Percentiles rank a stretch among this genome's conserved stretches.
Conservation (phyloP, 2,888 invertebrate genomes). For the Pogonocherus hispidulus region DNA sequence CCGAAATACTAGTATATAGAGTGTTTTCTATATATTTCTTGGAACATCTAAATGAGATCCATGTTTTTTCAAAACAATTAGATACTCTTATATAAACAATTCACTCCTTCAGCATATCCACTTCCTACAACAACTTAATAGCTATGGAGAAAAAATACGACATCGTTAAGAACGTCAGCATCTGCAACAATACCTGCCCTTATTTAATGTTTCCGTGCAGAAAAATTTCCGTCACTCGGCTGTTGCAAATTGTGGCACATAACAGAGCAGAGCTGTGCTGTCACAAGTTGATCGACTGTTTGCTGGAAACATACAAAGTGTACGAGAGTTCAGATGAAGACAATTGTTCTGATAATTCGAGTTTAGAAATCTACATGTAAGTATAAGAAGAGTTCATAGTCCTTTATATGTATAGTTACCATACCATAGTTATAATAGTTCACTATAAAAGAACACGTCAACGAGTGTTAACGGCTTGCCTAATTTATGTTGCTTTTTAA, state of each 20-base stretch:
- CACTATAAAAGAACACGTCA: too few relatives aligned
- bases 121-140: constrained; percentile 75
- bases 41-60: too few relatives aligned
- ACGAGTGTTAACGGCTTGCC: too few relatives aligned
- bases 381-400: constrained; percentile 9
- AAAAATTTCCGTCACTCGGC: constrained; percentile 79
- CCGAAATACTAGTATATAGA: too few relatives aligned
- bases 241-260: constrained; percentile 81
- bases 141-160: constrained; percentile 73
- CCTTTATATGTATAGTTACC: too few relatives aligned
- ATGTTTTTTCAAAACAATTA: too few relatives aligned
- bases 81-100: neutral
- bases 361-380: constrained; percentile 81
- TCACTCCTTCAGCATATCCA: constrained; percentile 72
- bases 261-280: constrained; percentile 80
- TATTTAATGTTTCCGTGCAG: constrained; percentile 78
- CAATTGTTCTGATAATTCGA: constrained; percentile 75
- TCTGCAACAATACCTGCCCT: constrained; percentile 85
- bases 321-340: constrained; percentile 70
- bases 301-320: constrained; percentile 77
- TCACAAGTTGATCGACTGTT: constrained; percentile 79
- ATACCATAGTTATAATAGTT: too few relatives aligned
- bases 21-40: too few relatives aligned
- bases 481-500: too few relatives aligned
- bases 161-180: constrained; percentile 71